Conservation (phyloP, 2,113 vertebrate genomes). For the Elephas maximus region DNA sequence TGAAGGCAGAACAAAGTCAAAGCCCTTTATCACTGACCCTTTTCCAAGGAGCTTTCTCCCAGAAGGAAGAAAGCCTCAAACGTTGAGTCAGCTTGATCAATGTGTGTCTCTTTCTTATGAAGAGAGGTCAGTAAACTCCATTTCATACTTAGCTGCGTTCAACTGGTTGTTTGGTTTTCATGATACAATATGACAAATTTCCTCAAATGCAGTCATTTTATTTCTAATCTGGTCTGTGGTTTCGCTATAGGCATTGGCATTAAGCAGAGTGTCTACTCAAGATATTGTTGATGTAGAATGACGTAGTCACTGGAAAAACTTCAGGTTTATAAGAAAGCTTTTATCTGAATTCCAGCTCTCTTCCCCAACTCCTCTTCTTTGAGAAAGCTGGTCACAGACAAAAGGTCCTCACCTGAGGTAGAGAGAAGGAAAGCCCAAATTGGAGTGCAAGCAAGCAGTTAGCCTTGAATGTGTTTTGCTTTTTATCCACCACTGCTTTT, state of each 20-base stretch:
- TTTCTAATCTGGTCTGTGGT: background rate
- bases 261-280: background rate
- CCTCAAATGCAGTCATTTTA: background rate
- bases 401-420: background rate
- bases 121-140: slow-evolving; percentile 49
- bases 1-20: background rate
- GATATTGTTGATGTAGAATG: background rate
- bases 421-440: background rate
- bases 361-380: background rate
- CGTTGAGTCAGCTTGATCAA: slow-evolving; percentile 32
- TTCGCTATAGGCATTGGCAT: background rate
- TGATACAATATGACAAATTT: background rate
- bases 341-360: background rate
- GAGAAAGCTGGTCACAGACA: background rate
- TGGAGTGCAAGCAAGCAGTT: background rate
- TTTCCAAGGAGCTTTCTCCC: slow-evolving; percentile 27
- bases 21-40: background rate
- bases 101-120: slow-evolving; percentile 1
- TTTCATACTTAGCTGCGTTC: slow-evolving; percentile 61
- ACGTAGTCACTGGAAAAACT: background rate
- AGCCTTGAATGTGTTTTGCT: background rate
- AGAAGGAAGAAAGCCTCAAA: background rate
- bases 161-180: background rate
- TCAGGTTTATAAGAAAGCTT: slow-evolving; percentile 28
- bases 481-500: background rate